Evolutionary conservation across 2,888 invertebrate species (phyloP), one percentile per base, ranked within the genome.

Genomic region (Elysia crispata): DNA sequence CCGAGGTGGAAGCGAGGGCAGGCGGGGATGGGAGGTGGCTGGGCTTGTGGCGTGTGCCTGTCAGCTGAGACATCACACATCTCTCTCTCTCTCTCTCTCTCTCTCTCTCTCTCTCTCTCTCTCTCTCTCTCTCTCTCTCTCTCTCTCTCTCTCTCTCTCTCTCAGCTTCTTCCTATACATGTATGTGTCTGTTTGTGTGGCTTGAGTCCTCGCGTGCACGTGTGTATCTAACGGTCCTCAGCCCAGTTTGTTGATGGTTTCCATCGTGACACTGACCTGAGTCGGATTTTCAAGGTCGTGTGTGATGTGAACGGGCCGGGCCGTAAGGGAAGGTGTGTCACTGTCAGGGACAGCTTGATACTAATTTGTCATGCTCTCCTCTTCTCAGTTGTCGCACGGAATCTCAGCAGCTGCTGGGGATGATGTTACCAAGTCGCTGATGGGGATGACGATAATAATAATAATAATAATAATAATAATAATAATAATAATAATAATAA

Each of bases 131-230:
- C 41, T 70, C n/a, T 70, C 1, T 70, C 3, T 33, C 33, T 33
- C 31, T 75, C 3, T 57, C 41, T 75, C 1, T 75, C 20, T 75
- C 30, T 62, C 15, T 62, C 18, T 75, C 8, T 60, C 1, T 62
- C 6, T 62, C 1, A 28, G 23, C n/a, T 15, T 64, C 6, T 67
- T 6, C 25, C 25, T 67, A 23, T 76, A 25, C 49, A 20, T 76
- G 33, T 76, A n/a, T 66, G 33, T 66, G 25, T 66, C 33, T 66
- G 25, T 33, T 3, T 23, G n/a, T n/a, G 60, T 23, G 25, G 54
- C 13, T 15, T 15, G 15, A 15, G 15, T 54, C 15, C 54, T 54
- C 41, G 41, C 41, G 41, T 41, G 41, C 41, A 41, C 41, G 41
- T 41, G 41, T 41, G 41, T 41, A 41, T 41, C 5, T 11, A 3